Percentiles rank a stretch among this genome's conserved stretches.
Conservation (phyloP, 2,113 vertebrate genomes). For the Calonectris borealis region DNA sequence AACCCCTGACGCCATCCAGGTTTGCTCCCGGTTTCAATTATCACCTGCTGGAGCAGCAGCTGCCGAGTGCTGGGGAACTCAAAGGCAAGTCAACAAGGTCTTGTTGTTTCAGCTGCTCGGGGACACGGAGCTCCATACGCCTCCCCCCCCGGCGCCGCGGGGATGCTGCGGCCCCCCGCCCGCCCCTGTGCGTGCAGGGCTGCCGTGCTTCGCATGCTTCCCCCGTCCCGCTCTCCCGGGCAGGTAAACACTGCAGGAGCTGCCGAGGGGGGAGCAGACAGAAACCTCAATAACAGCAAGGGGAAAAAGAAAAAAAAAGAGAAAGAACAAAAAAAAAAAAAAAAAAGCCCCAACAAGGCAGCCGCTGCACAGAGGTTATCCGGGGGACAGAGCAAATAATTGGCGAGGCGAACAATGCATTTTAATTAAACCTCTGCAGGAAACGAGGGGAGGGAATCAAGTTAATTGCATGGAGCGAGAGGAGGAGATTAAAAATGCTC, state of each 20-base stretch:
- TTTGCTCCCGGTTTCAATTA: constrained; percentile 57
- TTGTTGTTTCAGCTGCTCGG: constrained; percentile 64
- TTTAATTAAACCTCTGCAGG: constrained; percentile 64
- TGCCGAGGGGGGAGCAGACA: neutral
- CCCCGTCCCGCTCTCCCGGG: neutral
- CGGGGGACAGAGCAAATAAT: constrained; percentile 60
- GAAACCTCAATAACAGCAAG: neutral
- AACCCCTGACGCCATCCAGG: constrained; percentile 29
- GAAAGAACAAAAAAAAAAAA: too few species aligned
- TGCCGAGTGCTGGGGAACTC: constrained; percentile 39
- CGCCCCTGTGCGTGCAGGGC: neutral
- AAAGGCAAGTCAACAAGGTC: constrained; percentile 42
- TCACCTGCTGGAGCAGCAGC: constrained; percentile 69
- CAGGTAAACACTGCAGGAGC: constrained; percentile 46
- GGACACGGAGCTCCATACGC: neutral
- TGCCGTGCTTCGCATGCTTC: neutral
- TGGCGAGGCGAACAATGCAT: constrained; percentile 58
- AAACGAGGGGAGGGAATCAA: constrained; percentile 57
- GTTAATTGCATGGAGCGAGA: constrained; percentile 63
- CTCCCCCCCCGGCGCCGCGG: neutral
- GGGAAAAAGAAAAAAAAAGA: rapidly evolving
- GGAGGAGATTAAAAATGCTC: constrained; percentile 55
- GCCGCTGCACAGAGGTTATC: constrained; percentile 46
- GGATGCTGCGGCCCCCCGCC: neutral
- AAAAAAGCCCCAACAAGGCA: neutral